phyloP scores from a whole-genome alignment of 2,797 vertebrate genomes.

The Urocyon cinereoargenteus region DNA sequence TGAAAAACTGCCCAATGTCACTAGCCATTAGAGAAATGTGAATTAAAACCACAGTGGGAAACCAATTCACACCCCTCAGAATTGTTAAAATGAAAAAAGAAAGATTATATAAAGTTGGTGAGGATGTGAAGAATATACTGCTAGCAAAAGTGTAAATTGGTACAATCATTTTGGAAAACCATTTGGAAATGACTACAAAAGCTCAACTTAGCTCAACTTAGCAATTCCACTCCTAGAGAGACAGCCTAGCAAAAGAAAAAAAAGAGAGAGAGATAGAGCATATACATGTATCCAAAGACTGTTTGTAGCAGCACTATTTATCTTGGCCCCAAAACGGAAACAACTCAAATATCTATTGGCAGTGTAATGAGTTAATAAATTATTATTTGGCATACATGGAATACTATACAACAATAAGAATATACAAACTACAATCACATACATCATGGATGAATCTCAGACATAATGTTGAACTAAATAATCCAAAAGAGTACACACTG shows the following conservation, averaged over 20 bases:
- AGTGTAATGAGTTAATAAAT: background rate
- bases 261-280: background rate
- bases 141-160: background rate
- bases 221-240: background rate
- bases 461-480: background rate
- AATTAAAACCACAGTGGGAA: background rate
- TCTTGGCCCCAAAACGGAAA: background rate
- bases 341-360: background rate
- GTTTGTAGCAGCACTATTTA: background rate
- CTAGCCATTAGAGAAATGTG: background rate
- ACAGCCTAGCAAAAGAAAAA: background rate
- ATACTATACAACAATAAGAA: background rate
- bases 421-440: background rate
- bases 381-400: background rate
- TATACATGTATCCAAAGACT: background rate
- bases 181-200: background rate
- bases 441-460: background rate
- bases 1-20: background rate
- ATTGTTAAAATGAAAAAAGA: background rate
- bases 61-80: background rate
- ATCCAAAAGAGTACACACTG: background rate
- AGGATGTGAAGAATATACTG: background rate
- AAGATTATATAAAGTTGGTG: background rate
- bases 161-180: conserved; percentile 8
- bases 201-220: background rate